Conservation (phyloP, 2,888 invertebrate species). For the Eupithecia subfuscata region DNA sequence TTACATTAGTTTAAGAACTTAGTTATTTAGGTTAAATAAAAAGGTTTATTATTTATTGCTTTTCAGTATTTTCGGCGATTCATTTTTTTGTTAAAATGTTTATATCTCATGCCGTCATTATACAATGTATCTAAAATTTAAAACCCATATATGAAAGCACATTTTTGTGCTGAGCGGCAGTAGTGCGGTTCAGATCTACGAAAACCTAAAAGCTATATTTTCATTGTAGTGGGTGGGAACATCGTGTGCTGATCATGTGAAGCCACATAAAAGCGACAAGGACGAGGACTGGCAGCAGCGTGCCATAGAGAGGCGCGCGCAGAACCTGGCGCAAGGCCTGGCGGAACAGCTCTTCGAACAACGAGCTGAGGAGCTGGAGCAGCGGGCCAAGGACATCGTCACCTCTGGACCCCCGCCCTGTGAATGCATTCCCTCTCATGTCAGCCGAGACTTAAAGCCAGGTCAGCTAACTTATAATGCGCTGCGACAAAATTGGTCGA, state of each 20-base stretch:
- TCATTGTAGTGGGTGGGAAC: constrained; percentile 68
- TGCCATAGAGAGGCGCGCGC: constrained; percentile 64
- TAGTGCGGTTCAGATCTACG: too few species aligned
- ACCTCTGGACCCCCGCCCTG: constrained; percentile 62
- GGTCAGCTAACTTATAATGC: not conserved
- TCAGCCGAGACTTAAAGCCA: not conserved
- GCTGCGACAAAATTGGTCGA: too few species aligned
- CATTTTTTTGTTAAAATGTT: too few species aligned
- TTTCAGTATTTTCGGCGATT: too few species aligned
- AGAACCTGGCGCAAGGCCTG: constrained; percentile 63
- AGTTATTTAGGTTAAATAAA: too few species aligned
- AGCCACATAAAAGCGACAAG: constrained; percentile 46
- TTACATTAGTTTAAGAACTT: too few species aligned
- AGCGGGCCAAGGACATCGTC: constrained; percentile 59
- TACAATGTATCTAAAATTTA: too few species aligned
- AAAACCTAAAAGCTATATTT: too few species aligned
- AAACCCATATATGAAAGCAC: too few species aligned
- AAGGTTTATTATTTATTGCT: too few species aligned
- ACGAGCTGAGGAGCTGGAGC: constrained; percentile 59
- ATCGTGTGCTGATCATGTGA: constrained; percentile 62
- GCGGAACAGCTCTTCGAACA: constrained; percentile 68
- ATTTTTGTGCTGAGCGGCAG: too few species aligned
- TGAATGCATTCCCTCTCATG: constrained; percentile 50
- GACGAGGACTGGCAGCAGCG: constrained; percentile 60
- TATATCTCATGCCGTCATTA: too few species aligned